Base-by-base conservation (phyloP, 2,888 invertebrate species). In the Watsonalla binaria region DNA sequence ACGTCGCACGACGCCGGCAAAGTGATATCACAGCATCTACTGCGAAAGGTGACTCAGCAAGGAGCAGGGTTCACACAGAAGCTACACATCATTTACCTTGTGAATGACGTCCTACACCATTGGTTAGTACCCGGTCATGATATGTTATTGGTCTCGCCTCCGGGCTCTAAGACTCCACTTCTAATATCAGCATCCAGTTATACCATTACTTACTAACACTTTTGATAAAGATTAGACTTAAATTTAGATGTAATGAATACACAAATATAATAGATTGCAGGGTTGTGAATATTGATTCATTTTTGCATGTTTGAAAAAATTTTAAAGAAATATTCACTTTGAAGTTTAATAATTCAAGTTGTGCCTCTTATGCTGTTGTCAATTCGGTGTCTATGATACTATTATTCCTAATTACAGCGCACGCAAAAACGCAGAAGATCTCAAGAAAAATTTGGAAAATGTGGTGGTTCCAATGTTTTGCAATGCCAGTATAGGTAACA, bases 401-500 rank as follows among this genome's bases (percentile, higher is more conserved):
- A 82, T 90, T 90, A 89, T 88, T 90, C 90, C 90, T 90, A 88
- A 90, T 86, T 94, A 85, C 92, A 99, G 99, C 92, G 96, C 97
- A 79, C 94, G 99, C 80, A 99, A 99, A 92, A 97, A 97, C 92
- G 96, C 96, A 59, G 96, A 96, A 86, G 97, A 97, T 81, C 93
- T 99, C 84, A 97, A 98, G 92, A 95, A 96, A 89, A 95, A 96
- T 78, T 93, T 99, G 89, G 98, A 98, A 92, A 95, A 94, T 80
- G 97, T 98, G 75, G 98, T 99, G 72, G 97, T 99, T 76, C 98
- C 99, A 72, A 97, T 99, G 95, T 99, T 98, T 92, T 98, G 98
- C 91, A 97, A 96, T 86, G 95, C 98, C 66, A 95, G 95, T 83
- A 93, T 96, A 80, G 94, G 94, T 86, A 92, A 92, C 91, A 86